Base-by-base conservation (phyloP, 2,113 vertebrate genomes). In the Megaleporinus macrocephalus region DNA sequence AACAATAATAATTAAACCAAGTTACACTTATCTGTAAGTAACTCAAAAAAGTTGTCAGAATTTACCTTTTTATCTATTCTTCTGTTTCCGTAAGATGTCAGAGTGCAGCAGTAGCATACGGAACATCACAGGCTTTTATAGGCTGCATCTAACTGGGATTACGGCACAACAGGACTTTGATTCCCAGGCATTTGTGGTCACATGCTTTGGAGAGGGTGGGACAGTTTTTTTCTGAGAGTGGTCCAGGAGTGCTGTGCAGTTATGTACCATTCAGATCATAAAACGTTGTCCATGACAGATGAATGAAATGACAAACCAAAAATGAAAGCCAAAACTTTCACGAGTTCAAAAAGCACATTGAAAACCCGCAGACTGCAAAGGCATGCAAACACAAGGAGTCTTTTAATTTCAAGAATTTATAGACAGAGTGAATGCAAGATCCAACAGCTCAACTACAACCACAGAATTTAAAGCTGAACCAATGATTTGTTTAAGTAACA, bases 51-150 rank as follows among this genome's bases (percentile, higher is more conserved):
- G 36, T 18, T 6, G 11, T 15, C 26, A 10, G 11, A 24, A 6
- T 53, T 53, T 51, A 68, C 61, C 75, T 68, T 51, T n/a, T 15
- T 20, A 36, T 26, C 53, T 4, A 1, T 0, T 22, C 27, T 68
- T 20, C 65, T 10, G 18, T 22, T 13, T 22, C 16, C 65, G 66
- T 70, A 27, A n/a, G 65, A 59, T 29, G 53, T 26, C 10, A 44
- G 51, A 24, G 74, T 49, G 15, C 61, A 57, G 53, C 53, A 57
- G 18, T 44, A 44, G 41, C 30, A 15, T 0, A 30, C 22, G 59
- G 51, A 71, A 3, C 18, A 4, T 44, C 59, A 27, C n/a, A 29
- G 22, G n/a, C 51, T 27, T 79, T 79, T 79, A 79, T 79, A 70
- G 2, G 15, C 76, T 41, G 63, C 65, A 69, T 29, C 66, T 79